Percentiles rank a stretch among this genome's conserved stretches.
Conservation (phyloP, 2,888 invertebrate genomes). For the Euzophera pinguis region DNA sequence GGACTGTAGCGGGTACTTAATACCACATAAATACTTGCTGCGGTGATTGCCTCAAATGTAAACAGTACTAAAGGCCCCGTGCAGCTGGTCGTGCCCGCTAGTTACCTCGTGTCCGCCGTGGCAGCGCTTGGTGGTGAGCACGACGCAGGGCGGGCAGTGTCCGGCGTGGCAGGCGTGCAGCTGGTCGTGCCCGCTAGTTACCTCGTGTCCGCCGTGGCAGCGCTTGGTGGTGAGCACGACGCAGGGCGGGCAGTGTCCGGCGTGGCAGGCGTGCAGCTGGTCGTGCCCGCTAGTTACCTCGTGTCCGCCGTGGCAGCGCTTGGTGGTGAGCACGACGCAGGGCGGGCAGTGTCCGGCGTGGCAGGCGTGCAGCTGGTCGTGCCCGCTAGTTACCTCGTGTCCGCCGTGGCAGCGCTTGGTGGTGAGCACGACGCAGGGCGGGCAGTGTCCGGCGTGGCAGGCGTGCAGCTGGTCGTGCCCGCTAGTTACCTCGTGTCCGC, state of each 20-base stretch:
- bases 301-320: constrained; percentile 90
- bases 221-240: constrained; percentile 90
- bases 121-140: constrained; percentile 91
- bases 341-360: constrained; percentile 69
- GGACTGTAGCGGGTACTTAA: too few relatives aligned
- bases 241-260: constrained; percentile 75
- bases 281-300: too few relatives aligned
- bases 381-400: constrained; percentile 87
- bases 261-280: too few relatives aligned
- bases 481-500: constrained; percentile 88
- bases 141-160: constrained; percentile 81
- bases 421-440: constrained; percentile 88
- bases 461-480: constrained; percentile 90
- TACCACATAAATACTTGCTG: too few relatives aligned
- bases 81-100: too few relatives aligned
- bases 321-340: constrained; percentile 91
- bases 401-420: constrained; percentile 90
- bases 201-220: constrained; percentile 90
- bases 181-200: too few relatives aligned
- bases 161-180: constrained; percentile 86
- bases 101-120: constrained; percentile 88
- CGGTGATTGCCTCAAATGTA: too few relatives aligned
- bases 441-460: constrained; percentile 74
- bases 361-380: too few relatives aligned
- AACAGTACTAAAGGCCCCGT: too few relatives aligned